Percentiles rank a stretch among this genome's conserved stretches.
These are phyloP conservation scores for Orientallactaga sibirica DNA, from an alignment of 2,797 vertebrate genomes.

Conservation along the genomic window DNA sequence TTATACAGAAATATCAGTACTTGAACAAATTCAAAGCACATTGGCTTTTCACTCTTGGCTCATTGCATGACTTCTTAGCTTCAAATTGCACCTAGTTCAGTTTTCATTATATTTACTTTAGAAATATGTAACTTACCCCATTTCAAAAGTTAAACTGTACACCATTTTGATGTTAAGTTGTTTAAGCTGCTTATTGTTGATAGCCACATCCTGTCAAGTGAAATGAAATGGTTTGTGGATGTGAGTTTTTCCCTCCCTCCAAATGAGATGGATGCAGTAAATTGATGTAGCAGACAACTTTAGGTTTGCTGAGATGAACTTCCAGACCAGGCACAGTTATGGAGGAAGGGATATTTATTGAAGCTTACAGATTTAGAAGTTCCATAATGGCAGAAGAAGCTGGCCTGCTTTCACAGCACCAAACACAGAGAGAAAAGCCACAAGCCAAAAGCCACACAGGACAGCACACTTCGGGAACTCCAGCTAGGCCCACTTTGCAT, in stretches of 20 bases:
- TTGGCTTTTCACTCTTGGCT: constrained; percentile 82
- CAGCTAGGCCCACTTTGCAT: too few relatives aligned
- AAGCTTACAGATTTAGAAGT: too few relatives aligned
- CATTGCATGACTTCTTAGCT: constrained; percentile 83
- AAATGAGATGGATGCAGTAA: constrained; percentile 43
- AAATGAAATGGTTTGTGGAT: constrained; percentile 55
- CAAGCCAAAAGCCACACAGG: too few relatives aligned
- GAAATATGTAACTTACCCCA: constrained; percentile 64
- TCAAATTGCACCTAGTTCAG: constrained; percentile 75
- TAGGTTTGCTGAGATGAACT: too few relatives aligned
- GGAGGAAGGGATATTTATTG: too few relatives aligned
- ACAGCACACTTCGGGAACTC: too few relatives aligned
- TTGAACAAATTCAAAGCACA: constrained; percentile 87
- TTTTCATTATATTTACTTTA: constrained; percentile 75
- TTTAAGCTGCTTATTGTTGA: constrained; percentile 75
- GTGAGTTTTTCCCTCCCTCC: neutral
- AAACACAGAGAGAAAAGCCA: too few relatives aligned
- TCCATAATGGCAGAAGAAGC: too few relatives aligned
- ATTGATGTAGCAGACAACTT: constrained; percentile 18
- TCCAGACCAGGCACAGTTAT: too few relatives aligned
- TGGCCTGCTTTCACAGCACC: too few relatives aligned
- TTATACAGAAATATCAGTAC: constrained; percentile 83
- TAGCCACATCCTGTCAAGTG: constrained; percentile 62
- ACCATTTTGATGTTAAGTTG: constrained; percentile 75
- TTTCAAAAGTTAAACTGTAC: constrained; percentile 79